These are phyloP conservation scores for Carettochelys insculpta DNA, from an alignment of 2,113 vertebrate species.

Conservation along the genomic window DNA sequence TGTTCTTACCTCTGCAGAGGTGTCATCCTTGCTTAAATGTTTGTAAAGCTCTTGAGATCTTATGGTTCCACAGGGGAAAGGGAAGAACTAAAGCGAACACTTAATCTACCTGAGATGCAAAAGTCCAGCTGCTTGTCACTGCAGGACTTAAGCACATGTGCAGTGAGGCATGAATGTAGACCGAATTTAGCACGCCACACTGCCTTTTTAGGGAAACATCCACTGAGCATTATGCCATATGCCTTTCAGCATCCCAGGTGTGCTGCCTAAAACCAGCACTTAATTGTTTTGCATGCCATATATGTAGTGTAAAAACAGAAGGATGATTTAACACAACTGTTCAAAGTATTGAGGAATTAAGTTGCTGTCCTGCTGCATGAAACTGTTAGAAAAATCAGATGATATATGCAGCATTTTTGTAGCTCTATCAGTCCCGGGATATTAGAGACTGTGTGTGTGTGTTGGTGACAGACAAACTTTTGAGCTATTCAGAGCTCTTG, in stretches of 20 bases:
- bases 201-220: rapidly evolving
- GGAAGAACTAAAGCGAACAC: slow-evolving; percentile 30
- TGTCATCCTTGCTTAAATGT: rapidly evolving
- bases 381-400: too few relatives aligned
- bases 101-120: neutral
- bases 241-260: rapidly evolving
- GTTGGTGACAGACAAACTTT: too few relatives aligned
- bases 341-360: too few relatives aligned
- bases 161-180: neutral
- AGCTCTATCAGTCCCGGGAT: too few relatives aligned
- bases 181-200: neutral
- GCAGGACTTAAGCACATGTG: neutral
- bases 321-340: too few relatives aligned
- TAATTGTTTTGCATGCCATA: rapidly evolving
- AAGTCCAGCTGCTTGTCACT: slow-evolving; percentile 32
- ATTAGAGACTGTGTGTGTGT: too few relatives aligned
- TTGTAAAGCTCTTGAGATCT: neutral
- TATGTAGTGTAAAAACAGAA: too few relatives aligned
- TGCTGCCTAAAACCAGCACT: neutral
- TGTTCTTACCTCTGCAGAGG: rapidly evolving
- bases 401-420: too few relatives aligned
- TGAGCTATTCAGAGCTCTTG: too few relatives aligned
- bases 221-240: slow-evolving; percentile 22
- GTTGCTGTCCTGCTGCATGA: too few relatives aligned
- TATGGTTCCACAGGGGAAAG: neutral